Percentiles rank a stretch among this genome's conserved stretches.
phyloP scores from a whole-genome alignment of 2,113 vertebrate genomes.

The Seriola dumerili region DNA sequence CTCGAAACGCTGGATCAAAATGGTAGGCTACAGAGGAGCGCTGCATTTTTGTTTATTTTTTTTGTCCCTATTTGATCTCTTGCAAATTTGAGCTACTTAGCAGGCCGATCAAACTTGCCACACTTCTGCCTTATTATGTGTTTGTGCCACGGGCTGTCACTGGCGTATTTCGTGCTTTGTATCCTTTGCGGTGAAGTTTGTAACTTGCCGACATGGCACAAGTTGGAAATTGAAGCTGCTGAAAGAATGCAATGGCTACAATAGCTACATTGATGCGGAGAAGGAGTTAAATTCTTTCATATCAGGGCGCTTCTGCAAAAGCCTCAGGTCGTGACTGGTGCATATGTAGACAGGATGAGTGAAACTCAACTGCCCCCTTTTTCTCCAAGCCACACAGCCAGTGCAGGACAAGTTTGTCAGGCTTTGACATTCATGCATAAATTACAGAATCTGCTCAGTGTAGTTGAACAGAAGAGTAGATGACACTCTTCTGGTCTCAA shows the following conservation, averaged over 20 bases:
- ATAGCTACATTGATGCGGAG: conserved; percentile 78
- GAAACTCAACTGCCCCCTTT: conserved; percentile 20
- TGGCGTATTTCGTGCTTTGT: conserved; percentile 16
- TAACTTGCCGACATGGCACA: conserved; percentile 77
- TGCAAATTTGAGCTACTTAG: conserved; percentile 74
- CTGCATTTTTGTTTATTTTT: conserved; percentile 66
- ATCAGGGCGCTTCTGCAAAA: conserved; percentile 63
- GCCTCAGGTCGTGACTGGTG: conserved; percentile 77
- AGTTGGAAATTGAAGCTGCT: conserved; percentile 70
- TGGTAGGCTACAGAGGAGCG: conserved; percentile 85
- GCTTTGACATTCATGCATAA: conserved; percentile 41
- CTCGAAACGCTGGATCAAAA: conserved; percentile 88
- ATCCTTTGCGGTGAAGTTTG: conserved; percentile 73
- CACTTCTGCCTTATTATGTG: conserved; percentile 51
- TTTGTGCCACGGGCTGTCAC: conserved; percentile 35
- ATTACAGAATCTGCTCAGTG: not conserved
- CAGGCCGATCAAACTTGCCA: conserved; percentile 80
- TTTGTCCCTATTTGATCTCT: conserved; percentile 75
- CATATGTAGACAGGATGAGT: conserved; percentile 51
- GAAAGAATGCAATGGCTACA: conserved; percentile 75
- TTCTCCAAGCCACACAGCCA: not conserved
- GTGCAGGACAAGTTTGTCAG: conserved; percentile 56
- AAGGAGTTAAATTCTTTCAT: conserved; percentile 84
- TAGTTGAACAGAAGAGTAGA: not conserved
- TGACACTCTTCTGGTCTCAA: not conserved